Conservation (phyloP, 2,797 vertebrate species). For the Pangasius sanitwongsei region DNA sequence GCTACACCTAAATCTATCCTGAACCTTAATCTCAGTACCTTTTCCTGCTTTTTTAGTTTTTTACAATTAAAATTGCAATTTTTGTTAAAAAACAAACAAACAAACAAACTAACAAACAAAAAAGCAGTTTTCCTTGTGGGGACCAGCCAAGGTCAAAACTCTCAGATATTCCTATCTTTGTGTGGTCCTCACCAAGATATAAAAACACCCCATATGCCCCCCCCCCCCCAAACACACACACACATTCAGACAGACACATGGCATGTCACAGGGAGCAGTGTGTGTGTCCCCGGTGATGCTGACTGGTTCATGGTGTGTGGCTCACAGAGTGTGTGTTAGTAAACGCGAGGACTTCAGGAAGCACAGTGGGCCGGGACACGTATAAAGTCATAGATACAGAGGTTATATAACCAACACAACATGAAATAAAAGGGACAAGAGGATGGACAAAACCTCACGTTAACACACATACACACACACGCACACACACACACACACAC, state of each 20-base stretch:
- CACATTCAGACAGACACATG: background rate
- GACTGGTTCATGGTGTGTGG: background rate
- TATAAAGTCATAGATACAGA: background rate
- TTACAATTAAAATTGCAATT: no score
- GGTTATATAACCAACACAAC: background rate
- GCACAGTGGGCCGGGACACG: background rate
- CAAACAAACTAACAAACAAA: no score
- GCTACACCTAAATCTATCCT: background rate
- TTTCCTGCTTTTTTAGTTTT: no score
- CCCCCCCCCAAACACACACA: background rate
- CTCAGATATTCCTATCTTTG: no score
- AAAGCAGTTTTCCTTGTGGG: no score
- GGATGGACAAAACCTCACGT: background rate
- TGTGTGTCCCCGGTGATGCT: background rate
- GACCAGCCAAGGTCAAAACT: no score
- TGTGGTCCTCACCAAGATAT: no score
- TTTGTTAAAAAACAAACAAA: no score
- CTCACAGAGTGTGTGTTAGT: conserved; percentile 11
- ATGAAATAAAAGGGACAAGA: background rate
- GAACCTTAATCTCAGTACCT: background rate
- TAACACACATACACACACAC: background rate
- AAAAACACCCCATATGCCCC: no score
- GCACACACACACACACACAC: background rate
- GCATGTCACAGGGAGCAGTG: background rate
- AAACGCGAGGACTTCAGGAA: conserved; percentile 6